These are phyloP conservation scores for Zophobas morio DNA, from an alignment of 1,140 invertebrate species.

Conservation along the genomic window DNA sequence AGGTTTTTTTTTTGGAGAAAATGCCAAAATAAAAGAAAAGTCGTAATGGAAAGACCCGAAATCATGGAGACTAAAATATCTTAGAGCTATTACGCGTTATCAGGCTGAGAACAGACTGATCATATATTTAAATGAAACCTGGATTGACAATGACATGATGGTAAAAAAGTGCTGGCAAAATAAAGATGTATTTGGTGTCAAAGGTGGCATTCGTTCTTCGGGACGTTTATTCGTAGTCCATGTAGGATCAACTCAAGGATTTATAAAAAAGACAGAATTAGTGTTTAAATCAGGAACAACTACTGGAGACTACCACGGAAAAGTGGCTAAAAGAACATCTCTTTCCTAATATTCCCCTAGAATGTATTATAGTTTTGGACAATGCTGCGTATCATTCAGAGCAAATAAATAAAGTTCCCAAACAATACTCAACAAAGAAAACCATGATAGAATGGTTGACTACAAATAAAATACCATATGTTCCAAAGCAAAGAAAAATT, in stretches of 20 bases:
- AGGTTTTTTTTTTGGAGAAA: neutral
- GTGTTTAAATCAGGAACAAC: neutral
- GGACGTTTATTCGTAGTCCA: neutral
- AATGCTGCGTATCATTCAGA: neutral
- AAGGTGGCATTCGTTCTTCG: neutral
- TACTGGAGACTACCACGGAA: neutral
- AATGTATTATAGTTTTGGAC: neutral
- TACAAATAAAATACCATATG: neutral
- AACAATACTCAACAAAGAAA: neutral
- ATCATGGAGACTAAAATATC: neutral
- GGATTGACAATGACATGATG: neutral
- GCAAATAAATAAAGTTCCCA: neutral
- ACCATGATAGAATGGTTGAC: neutral
- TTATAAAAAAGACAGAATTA: neutral
- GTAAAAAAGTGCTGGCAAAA: neutral
- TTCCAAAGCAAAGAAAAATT: neutral
- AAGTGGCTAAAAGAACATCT: neutral
- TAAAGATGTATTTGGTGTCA: neutral
- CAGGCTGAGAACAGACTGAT: neutral
- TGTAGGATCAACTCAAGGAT: neutral
- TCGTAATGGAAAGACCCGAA: neutral
- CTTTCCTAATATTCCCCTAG: neutral
- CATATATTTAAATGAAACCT: neutral
- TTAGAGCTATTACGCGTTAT: neutral
- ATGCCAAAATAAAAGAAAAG: slow-evolving; percentile 1